Conservation (phyloP, 2,113 vertebrate genomes). For the Rallus limicola region DNA sequence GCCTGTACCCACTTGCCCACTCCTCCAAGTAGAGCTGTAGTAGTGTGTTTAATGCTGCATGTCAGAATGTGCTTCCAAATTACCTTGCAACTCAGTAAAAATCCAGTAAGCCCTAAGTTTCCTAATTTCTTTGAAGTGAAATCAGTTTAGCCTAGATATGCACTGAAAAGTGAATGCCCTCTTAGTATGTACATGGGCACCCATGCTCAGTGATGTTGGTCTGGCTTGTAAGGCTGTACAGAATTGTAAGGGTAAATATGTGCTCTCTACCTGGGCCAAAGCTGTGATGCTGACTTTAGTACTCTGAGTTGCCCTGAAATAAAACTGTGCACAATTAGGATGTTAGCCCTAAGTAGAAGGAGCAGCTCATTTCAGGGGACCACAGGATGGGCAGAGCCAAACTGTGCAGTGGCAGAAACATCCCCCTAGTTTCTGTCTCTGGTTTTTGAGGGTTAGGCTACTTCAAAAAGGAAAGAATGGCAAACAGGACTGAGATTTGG, state of each 20-base stretch:
- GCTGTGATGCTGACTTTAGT: background rate
- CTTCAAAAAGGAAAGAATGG: background rate
- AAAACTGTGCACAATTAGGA: background rate
- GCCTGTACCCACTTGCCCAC: background rate
- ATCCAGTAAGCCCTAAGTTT: slow-evolving; percentile 26
- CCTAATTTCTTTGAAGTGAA: background rate
- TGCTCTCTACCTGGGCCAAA: background rate
- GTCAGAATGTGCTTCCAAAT: slow-evolving; percentile 21
- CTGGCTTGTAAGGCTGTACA: background rate
- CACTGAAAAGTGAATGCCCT: background rate
- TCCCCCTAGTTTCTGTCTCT: background rate
- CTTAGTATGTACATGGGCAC: background rate
- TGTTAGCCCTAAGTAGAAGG: background rate
- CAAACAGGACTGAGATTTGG: background rate
- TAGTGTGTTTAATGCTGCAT: slow-evolving; percentile 1
- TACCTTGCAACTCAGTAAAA: slow-evolving; percentile 15
- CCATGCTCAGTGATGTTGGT: background rate
- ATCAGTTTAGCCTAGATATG: background rate
- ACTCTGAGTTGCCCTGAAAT: background rate
- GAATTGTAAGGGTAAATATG: background rate
- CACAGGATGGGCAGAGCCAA: background rate
- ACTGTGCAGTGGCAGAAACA: background rate
- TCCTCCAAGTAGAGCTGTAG: slow-evolving; percentile 4
- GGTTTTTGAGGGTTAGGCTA: background rate
- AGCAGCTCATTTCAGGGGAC: background rate